A percentile compares a stretch with the other conserved stretches of the same genome.
Conservation (phyloP, 2,113 vertebrate genomes). For the Prolemur simus region DNA sequence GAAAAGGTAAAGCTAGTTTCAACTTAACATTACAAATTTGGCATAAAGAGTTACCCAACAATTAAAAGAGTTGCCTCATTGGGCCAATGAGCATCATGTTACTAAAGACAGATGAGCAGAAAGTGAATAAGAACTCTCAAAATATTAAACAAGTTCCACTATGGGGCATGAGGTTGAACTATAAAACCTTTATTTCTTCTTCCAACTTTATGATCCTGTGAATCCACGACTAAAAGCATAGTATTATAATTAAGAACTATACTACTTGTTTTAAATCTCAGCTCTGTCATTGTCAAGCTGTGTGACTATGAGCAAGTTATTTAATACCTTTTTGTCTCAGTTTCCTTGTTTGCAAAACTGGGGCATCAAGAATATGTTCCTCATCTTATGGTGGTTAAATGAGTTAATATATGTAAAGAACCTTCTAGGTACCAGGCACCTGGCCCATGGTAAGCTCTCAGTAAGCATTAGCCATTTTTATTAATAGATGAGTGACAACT, state of each 20-base stretch:
- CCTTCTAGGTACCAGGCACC: neutral
- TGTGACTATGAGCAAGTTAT: neutral
- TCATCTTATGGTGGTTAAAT: neutral
- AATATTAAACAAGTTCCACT: neutral
- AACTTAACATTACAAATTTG: neutral
- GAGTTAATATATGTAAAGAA: neutral
- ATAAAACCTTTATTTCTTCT: constrained; percentile 20
- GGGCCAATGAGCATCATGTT: neutral
- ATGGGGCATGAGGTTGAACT: neutral
- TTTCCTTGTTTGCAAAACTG: neutral
- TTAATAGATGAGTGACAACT: neutral
- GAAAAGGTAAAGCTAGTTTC: neutral
- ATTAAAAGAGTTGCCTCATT: neutral
- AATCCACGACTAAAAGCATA: neutral
- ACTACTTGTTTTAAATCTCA: neutral
- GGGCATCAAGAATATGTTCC: neutral
- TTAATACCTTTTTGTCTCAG: neutral
- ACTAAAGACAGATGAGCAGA: neutral
- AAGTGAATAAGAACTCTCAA: neutral
- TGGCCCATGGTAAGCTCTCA: neutral
- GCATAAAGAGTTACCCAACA: neutral
- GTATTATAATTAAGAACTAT: neutral
- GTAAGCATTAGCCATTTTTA: neutral
- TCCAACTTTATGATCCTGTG: neutral
- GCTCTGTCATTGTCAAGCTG: neutral